Conservation (phyloP, 2,797 vertebrate species). For the Lemur catta region DNA sequence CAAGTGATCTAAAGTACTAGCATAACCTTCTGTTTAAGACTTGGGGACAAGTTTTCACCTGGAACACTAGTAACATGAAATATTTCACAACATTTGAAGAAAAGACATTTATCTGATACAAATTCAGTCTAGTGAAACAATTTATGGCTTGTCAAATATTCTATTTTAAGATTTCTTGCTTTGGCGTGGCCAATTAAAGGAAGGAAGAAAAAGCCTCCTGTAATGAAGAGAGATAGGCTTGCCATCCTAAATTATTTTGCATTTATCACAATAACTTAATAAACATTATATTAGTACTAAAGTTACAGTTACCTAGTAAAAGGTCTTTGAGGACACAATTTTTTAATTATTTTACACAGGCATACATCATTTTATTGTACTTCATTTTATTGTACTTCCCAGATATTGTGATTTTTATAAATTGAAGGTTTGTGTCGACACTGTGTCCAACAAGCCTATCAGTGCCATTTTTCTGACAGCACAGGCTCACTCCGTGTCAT, state of each 20-base stretch:
- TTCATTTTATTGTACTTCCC: background rate
- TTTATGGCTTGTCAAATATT: conserved; percentile 51
- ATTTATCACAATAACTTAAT: conserved; percentile 4
- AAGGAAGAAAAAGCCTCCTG: background rate
- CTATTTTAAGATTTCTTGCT: conserved; percentile 21
- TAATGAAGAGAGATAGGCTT: background rate
- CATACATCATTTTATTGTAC: background rate
- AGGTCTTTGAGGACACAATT: background rate
- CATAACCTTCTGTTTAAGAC: conserved; percentile 57
- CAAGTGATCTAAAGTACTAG: conserved; percentile 43
- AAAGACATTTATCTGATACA: conserved; percentile 63
- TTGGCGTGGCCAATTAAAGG: background rate
- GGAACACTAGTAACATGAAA: conserved; percentile 64
- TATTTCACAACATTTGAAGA: conserved; percentile 55
- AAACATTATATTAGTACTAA: background rate
- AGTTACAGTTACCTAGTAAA: background rate
- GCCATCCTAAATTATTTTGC: conserved; percentile 22
- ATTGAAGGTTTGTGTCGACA: background rate
- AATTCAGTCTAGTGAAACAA: conserved; percentile 62
- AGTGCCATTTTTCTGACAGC: background rate
- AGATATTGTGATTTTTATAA: background rate
- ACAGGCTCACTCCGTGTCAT: background rate
- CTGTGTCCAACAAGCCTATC: background rate
- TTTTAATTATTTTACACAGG: background rate
- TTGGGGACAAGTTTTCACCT: conserved; percentile 65